Conservation (phyloP, 1,140 invertebrate species). For the Bombus balteatus region DNA sequence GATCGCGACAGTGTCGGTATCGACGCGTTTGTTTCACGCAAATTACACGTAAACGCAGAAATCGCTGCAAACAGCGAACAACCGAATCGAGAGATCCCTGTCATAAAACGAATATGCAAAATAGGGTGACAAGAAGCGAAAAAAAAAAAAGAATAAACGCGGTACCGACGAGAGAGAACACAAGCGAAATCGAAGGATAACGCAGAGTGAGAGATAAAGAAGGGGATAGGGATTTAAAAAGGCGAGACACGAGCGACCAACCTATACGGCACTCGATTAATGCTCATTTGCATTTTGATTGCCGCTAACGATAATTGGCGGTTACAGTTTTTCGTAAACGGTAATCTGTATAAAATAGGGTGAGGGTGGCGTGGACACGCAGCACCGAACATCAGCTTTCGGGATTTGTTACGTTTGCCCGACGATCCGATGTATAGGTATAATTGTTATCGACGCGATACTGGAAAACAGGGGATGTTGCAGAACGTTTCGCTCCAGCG, state of each 20-base stretch:
- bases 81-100: not conserved
- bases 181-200: constrained; percentile 24
- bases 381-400: constrained; percentile 18
- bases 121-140: not conserved
- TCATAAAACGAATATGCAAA: constrained; percentile 7
- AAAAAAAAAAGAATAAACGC: not conserved
- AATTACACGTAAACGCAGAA: constrained; percentile 2
- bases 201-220: not conserved
- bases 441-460: constrained; percentile 28
- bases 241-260: constrained; percentile 31
- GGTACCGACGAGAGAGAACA: not conserved
- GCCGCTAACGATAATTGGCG: constrained; percentile 56
- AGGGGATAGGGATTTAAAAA: constrained; percentile 25
- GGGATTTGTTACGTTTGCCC: constrained; percentile 35
- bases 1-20: not conserved
- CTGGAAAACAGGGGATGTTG: not conserved
- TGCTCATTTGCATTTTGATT: constrained; percentile 69
- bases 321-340: constrained; percentile 53
- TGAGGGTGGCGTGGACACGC: not conserved
- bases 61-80: not conserved
- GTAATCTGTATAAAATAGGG: constrained; percentile 12
- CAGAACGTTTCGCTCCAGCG: not conserved
- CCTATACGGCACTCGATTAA: constrained; percentile 56
- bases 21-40: not conserved
- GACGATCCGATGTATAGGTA: constrained; percentile 3